Base-by-base conservation (phyloP, 92 coral and sea anemone genomes). In the Montipora capitata region DNA sequence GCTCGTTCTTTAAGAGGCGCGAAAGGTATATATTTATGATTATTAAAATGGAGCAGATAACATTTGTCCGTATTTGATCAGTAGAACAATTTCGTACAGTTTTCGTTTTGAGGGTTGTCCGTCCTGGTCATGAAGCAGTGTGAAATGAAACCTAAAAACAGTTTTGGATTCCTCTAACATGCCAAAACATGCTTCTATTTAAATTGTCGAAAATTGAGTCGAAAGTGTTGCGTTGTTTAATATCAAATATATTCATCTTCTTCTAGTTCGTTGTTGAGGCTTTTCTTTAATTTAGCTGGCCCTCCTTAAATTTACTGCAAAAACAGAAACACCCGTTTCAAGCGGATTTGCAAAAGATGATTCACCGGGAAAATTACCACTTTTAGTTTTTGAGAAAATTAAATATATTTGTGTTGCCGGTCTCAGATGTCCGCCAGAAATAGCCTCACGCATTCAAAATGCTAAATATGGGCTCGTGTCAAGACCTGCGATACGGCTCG, bases 361-460 rank as follows among this genome's bases (percentile, higher is more conserved):
- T 72, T 16, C 58, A 44, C 38, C 5, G 12, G 7, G 35, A 48
- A 9, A 39, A 73, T 9, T 48, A 73, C 8, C 77, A 48, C 11
- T 72, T 73, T 49, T 10, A 27, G 17, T 48, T 5, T 44, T 18
- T 48, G 59, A 16, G 59, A 48, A 72, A 73, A 71, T 45, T 17
- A 73, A 73, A 16, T 73, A 73, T 73, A 49, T 73, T 73, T 45
- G 51, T 49, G 59, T 9, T 44, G 45, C 9, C 54, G 56, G 77
- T 45, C 40, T 72, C 57, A 72, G 76, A 27, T 72, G 76, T 72
- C 38, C 5, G 57, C 27, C 76, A 45, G 76, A 69, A 40, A 11
- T 69, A 40, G 20, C 7, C 11, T 4, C 74, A 13, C 52, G 43
- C 74, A 68, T 66, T 10, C 73, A 68, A 68, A 10, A 68, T 68